These are phyloP conservation scores for Calliopsis andreniformis DNA, from an alignment of 1,140 invertebrate genomes.

Conservation along the genomic window DNA sequence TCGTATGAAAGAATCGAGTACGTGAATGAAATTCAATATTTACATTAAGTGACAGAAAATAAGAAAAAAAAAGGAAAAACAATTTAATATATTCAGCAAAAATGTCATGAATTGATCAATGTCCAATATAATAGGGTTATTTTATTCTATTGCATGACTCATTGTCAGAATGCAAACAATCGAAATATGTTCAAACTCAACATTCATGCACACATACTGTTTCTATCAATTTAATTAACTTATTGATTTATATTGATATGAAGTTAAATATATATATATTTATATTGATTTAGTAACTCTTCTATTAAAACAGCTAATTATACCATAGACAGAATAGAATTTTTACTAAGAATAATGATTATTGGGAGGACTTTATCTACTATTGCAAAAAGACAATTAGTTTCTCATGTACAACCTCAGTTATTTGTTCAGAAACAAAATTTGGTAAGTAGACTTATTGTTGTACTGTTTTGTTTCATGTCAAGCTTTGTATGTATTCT, in stretches of 20 bases:
- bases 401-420: slow-evolving; percentile 39
- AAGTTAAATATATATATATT: too few species aligned
- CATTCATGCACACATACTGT: too few species aligned
- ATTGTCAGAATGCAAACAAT: too few species aligned
- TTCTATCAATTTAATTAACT: too few species aligned
- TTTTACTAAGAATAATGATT: slow-evolving; percentile 34
- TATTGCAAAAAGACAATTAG: slow-evolving; percentile 49
- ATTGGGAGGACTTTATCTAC: slow-evolving; percentile 29
- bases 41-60: background rate
- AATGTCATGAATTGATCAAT: slow-evolving; percentile 6
- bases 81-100: background rate
- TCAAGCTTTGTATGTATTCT: background rate
- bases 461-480: slow-evolving; percentile 1
- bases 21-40: slow-evolving; percentile 37
- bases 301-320: background rate
- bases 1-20: too few species aligned
- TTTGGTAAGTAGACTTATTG: slow-evolving; percentile 59
- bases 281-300: background rate
- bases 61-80: background rate
- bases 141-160: background rate
- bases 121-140: too few species aligned
- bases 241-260: too few species aligned
- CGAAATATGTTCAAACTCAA: background rate
- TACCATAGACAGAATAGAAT: background rate
- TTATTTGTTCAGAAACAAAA: slow-evolving; percentile 54